phyloP scores from a whole-genome alignment of 2,888 invertebrate genomes.

The Eristalis tenax region DNA sequence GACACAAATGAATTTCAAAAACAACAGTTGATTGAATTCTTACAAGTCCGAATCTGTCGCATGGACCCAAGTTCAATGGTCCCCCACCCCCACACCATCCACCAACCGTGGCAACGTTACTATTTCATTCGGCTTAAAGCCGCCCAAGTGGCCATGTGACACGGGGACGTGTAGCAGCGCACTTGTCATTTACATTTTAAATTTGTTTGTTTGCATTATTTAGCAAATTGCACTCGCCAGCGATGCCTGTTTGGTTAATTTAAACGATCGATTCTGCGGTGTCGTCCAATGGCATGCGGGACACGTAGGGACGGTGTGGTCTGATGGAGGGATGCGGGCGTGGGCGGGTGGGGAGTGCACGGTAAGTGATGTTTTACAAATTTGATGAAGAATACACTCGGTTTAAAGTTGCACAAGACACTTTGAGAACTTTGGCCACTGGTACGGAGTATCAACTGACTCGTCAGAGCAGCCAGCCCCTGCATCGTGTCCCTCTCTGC shows the following conservation, averaged over 20 bases:
- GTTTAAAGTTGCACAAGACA: no score
- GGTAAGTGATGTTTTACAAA: no score
- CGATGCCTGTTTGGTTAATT: slow-evolving; percentile 45
- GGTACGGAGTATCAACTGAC: not conserved
- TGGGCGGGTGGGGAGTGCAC: not conserved
- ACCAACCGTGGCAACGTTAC: no score
- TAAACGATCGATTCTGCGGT: slow-evolving; percentile 32
- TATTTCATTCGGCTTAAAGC: slow-evolving; percentile 6
- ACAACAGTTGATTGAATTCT: slow-evolving; percentile 52
- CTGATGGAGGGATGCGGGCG: not conserved
- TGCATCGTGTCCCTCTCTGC: slow-evolving; percentile 29
- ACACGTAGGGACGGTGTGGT: not conserved
- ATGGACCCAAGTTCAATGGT: not conserved
- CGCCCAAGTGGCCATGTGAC: not conserved
- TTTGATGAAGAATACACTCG: no score
- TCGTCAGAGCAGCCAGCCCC: not conserved
- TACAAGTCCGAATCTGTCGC: slow-evolving; percentile 30
- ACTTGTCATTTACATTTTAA: slow-evolving; percentile 51
- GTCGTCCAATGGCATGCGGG: not conserved
- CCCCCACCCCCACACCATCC: no score
- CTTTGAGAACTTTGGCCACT: no score
- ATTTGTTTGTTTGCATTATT: slow-evolving; percentile 47
- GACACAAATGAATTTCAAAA: slow-evolving; percentile 18
- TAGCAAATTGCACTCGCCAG: slow-evolving; percentile 26
- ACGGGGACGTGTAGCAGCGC: not conserved